These are phyloP conservation scores for Parnassius orleans DNA, from an alignment of 2,888 invertebrate genomes.

Conservation along the genomic window DNA sequence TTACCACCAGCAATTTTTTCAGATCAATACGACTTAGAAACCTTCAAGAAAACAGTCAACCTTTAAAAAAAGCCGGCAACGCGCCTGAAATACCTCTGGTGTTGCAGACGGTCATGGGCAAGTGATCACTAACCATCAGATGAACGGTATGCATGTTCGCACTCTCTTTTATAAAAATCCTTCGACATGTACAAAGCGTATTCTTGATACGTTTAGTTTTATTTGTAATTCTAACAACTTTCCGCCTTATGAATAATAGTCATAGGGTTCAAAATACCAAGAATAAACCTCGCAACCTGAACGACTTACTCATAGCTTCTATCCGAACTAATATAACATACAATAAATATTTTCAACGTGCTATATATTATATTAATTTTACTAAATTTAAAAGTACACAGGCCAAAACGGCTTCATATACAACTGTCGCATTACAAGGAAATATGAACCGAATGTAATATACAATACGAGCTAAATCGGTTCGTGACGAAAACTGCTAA, in stretches of 20 bases:
- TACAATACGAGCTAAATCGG: slow-evolving; percentile 6
- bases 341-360: slow-evolving; percentile 14
- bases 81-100: no score
- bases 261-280: background rate
- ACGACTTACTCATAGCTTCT: background rate
- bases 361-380: slow-evolving; percentile 11
- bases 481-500: background rate
- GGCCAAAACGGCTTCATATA: background rate
- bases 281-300: background rate
- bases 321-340: slow-evolving; percentile 9
- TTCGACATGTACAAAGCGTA: no score
- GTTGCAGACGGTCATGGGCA: no score
- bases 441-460: slow-evolving; percentile 4
- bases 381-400: slow-evolving; percentile 8
- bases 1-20: no score
- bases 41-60: no score
- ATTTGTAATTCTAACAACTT: slow-evolving; percentile 4
- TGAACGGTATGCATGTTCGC: no score
- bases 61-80: no score
- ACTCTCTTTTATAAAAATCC: no score
- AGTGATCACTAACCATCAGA: no score
- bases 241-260: slow-evolving; percentile 1
- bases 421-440: slow-evolving; percentile 3
- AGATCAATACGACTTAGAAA: no score
- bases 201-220: no score